Percentiles rank a stretch among this genome's conserved stretches.
phyloP scores from a whole-genome alignment of 1,140 invertebrate species.

The Pomphorhynchus laevis region DNA sequence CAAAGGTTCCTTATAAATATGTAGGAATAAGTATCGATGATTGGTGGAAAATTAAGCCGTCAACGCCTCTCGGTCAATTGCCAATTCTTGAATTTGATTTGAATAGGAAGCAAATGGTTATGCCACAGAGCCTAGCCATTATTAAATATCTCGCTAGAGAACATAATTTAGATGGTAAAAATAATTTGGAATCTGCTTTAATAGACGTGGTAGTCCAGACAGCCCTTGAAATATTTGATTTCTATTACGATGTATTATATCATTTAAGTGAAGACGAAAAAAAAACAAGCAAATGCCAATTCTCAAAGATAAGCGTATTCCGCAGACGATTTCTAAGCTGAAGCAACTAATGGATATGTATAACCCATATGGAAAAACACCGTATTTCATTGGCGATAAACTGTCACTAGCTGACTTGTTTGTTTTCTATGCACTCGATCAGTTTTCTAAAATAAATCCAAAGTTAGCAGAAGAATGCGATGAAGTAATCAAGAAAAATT shows the following conservation, averaged over 20 bases:
- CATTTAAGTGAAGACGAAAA: no score
- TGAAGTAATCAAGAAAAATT: not conserved
- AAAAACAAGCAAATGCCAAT: no score
- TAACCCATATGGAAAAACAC: no score
- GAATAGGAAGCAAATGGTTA: not conserved
- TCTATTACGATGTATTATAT: no score
- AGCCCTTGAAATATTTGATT: not conserved
- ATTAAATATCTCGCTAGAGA: not conserved
- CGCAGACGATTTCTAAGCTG: no score
- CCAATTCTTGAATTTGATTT: constrained; percentile 2
- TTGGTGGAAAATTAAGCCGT: no score
- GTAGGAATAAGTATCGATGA: no score
- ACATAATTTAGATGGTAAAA: constrained; percentile 3
- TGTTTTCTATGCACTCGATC: not conserved
- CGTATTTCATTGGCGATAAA: not conserved
- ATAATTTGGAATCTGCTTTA: constrained; percentile 7
- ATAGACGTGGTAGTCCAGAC: constrained; percentile 5
- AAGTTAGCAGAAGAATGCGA: not conserved
- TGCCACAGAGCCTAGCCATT: not conserved
- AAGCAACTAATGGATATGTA: no score
- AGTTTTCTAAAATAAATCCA: not conserved
- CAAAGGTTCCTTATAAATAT: no score
- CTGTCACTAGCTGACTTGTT: not conserved
- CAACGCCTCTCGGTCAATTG: constrained; percentile 4
- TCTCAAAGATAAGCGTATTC: no score